Evolutionary conservation across 2,797 vertebrate genomes (phyloP).

Genomic region (Notoglanidium macrostoma): DNA sequence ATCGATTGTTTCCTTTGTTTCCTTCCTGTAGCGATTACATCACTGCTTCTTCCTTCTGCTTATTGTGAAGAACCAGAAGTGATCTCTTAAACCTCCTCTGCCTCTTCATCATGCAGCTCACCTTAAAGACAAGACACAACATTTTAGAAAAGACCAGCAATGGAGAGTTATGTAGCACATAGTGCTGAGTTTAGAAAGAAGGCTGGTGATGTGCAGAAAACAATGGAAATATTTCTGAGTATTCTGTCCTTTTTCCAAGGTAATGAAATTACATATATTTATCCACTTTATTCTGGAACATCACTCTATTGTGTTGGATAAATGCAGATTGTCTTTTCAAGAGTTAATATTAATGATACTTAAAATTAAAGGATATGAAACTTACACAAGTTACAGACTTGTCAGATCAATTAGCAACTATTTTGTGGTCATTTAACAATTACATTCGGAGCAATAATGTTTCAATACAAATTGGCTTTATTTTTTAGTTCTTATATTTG

Average conservation of each 20-base stretch:
- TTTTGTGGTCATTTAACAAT: too few relatives aligned
- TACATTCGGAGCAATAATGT: too few relatives aligned
- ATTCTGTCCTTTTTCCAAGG: conserved; percentile 28
- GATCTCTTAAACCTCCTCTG: neutral
- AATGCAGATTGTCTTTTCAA: neutral
- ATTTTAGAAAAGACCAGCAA: neutral
- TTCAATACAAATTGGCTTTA: too few relatives aligned
- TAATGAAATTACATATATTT: conserved; percentile 16
- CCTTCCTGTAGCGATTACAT: neutral
- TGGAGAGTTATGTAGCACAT: neutral
- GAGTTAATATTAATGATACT: neutral
- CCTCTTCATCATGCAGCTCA: neutral
- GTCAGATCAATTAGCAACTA: too few relatives aligned
- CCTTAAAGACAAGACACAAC: neutral
- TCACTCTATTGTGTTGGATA: neutral
- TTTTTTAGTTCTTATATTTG: too few relatives aligned
- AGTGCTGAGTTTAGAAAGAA: neutral
- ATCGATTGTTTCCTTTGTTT: neutral
- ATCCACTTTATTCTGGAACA: neutral
- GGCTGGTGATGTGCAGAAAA: neutral
- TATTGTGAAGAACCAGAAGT: neutral
- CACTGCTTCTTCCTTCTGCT: neutral
- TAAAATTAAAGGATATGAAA: neutral
- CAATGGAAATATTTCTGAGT: conserved; percentile 24
- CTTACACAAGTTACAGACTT: neutral